These are phyloP conservation scores for Andrena camellia DNA, from an alignment of 2,888 invertebrate species.

Conservation along the genomic window DNA sequence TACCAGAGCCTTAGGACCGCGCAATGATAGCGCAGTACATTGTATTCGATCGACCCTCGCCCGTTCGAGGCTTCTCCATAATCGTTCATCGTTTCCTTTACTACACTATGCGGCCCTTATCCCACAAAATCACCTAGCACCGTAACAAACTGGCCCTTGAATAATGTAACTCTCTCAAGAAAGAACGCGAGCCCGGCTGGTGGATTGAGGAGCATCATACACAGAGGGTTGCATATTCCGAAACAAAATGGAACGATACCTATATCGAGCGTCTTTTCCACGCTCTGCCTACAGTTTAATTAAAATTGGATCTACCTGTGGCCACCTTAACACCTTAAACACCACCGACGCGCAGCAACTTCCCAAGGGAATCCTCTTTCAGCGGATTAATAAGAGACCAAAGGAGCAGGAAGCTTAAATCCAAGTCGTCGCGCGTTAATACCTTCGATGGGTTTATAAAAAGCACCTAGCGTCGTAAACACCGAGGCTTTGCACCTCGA, in stretches of 20 bases:
- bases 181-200: constrained; percentile 5
- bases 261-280: background rate
- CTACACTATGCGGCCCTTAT: constrained; percentile 14
- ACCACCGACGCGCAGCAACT: background rate
- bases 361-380: constrained; percentile 6
- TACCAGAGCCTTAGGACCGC: constrained; percentile 61
- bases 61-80: constrained; percentile 24
- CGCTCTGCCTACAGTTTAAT: background rate
- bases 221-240: background rate
- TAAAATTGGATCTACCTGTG: constrained; percentile 7
- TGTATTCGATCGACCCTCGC: constrained; percentile 54
- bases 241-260: background rate
- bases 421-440: constrained; percentile 14
- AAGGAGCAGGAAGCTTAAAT: constrained; percentile 27
- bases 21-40: constrained; percentile 58
- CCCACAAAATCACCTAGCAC: constrained; percentile 6
- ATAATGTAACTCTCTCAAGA: background rate
- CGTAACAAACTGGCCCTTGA: constrained; percentile 46
- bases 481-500: constrained; percentile 7
- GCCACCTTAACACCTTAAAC: background rate
- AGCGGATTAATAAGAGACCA: constrained; percentile 27
- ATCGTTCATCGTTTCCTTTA: constrained; percentile 52
- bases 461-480: constrained; percentile 16
- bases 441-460: constrained; percentile 33
- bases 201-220: constrained; percentile 11